These are phyloP conservation scores for Podabrus alpinus DNA, from an alignment of 2,888 invertebrate genomes.

Conservation along the genomic window DNA sequence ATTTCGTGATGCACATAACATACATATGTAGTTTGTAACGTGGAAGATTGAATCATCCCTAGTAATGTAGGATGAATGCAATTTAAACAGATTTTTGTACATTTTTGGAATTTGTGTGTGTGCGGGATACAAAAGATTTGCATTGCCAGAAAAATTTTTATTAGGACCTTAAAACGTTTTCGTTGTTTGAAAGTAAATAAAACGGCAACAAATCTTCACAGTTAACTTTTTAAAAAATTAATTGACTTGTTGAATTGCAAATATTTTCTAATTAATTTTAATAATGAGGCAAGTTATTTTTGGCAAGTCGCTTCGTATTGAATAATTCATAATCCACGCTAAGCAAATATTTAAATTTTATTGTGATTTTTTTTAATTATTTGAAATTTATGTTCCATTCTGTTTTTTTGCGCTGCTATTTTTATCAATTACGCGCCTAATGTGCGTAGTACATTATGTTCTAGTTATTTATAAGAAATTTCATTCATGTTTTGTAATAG, in stretches of 20 bases:
- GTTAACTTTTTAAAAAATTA: not conserved
- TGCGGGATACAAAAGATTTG: not conserved
- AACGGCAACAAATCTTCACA: not conserved
- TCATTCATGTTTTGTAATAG: not conserved
- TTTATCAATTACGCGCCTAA: constrained; percentile 1
- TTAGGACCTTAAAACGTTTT: not conserved
- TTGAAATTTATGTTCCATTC: not conserved
- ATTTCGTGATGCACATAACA: not conserved
- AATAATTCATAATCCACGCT: not conserved
- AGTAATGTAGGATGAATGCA: not conserved
- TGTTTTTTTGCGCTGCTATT: not conserved
- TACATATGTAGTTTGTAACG: not conserved
- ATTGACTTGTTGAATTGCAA: not conserved
- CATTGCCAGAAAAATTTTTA: not conserved
- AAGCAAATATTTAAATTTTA: not conserved
- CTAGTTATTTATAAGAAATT: not conserved
- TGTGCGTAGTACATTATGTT: not conserved
- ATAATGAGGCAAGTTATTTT: not conserved
- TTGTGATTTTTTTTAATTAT: not conserved
- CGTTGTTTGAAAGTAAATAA: not conserved
- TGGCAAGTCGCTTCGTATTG: not conserved
- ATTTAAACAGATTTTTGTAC: not conserved
- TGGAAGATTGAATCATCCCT: not conserved
- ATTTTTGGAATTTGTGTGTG: not conserved
- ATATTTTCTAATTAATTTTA: not conserved